phyloP scores from a whole-genome alignment of 2,888 invertebrate genomes.

The Drosophila prostipennis region DNA sequence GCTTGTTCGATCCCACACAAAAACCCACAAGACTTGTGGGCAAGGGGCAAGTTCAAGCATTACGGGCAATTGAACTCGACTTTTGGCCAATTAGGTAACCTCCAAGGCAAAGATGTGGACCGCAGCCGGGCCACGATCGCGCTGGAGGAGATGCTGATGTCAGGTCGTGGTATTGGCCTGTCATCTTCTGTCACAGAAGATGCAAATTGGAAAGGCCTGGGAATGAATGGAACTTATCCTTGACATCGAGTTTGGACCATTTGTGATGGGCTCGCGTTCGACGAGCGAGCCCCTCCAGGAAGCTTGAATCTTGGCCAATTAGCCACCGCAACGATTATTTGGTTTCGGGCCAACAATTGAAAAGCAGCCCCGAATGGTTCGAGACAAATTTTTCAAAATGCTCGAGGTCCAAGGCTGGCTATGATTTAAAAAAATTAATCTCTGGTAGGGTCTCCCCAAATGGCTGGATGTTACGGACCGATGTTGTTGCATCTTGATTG shows the following conservation, averaged over 20 bases:
- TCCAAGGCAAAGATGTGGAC: constrained; percentile 41
- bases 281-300: constrained; percentile 43
- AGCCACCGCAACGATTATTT: constrained; percentile 36
- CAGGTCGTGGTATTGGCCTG: constrained; percentile 64
- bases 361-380: constrained; percentile 41
- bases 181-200: constrained; percentile 66
- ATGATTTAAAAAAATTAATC: constrained; percentile 70
- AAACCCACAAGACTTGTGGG: not conserved
- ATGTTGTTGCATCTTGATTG: constrained; percentile 60
- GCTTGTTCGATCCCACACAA: constrained; percentile 40
- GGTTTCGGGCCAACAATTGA: constrained; percentile 25
- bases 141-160: not conserved
- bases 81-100: constrained; percentile 65
- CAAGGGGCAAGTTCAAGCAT: constrained; percentile 39
- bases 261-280: constrained; percentile 36
- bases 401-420: constrained; percentile 53
- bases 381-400: constrained; percentile 21
- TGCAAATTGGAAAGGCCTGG: constrained; percentile 68
- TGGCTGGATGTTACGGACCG: constrained; percentile 17
- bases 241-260: constrained; percentile 49
- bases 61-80: constrained; percentile 66
- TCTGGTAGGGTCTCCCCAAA: constrained; percentile 39
- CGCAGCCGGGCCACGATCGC: not conserved
- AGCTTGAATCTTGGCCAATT: constrained; percentile 34
- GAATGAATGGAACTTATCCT: constrained; percentile 53